Evolutionary conservation across 2,888 invertebrate species (phyloP), one percentile per base, ranked within the genome.

Genomic region (Quadroppia sp.): DNA sequence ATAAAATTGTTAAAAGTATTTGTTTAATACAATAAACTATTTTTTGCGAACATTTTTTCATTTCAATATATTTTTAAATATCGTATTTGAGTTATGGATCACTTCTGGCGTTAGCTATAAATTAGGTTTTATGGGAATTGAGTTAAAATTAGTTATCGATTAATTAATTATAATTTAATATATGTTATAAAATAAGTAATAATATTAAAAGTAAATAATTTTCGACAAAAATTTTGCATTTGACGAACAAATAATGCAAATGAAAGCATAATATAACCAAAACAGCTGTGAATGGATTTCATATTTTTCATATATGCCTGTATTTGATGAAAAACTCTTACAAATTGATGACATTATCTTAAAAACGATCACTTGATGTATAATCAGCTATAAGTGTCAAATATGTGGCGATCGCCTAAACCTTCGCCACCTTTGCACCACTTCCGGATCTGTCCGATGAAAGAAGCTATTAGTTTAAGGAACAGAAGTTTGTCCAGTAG

Each of bases 371-470:
- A 15, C 28, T 17, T 15, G 15, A 28, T 56, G 15, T 11, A 15
- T 56, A 28, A 28, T 28, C 15, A 30, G 28, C 15, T 15, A 15
- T 56, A 28, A 28, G 28, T 15, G 4, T 2, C 15, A 28, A 15
- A 20, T 36, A 69, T 69, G 69, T 42, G 45, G 40, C 69, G n/a
- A 4, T 69, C 42, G 45, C 25, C 69, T 40, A 25, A 69, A 17
- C 20, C 20, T 9, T 45, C 69, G 23, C 69, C 69, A 40, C 64
- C 30, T 45, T 76, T 75, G 32, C 70, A 76, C 2, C 77, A 77
- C 72, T 77, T 77, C 74, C 77, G 77, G 6, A 40, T 77, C 28
- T 77, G 77, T 74, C 77, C 77, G 15, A 76, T 77, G 76, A 76
- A 74, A 67, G 77, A 77, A 48, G 75, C 76, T 17, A 73, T 77